Evolutionary conservation across 2,888 invertebrate species (phyloP), one percentile per base, ranked within the genome.

Genomic region (Tenthredo amoena): DNA sequence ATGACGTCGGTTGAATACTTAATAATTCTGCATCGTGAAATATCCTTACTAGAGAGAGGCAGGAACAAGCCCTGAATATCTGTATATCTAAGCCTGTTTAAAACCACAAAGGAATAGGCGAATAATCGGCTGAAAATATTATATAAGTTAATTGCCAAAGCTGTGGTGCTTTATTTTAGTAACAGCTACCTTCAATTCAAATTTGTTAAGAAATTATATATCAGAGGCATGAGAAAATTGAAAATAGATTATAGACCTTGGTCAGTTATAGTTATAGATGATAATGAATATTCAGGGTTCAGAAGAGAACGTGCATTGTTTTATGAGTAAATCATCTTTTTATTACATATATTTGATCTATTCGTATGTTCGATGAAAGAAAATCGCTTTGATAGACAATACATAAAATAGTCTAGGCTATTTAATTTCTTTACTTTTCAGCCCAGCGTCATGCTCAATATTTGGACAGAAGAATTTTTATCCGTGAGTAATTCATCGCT

Each of bases 381-480:
- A 62, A 62, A 62, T 12, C 6, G 3, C 12, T 26, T 0, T 10
- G 2, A 21, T 26, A 62, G 9, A 62, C 26, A 62, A 62, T 55
- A n/a, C 10, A 62, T 26, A 1, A 62, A 26, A 62, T 62, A 62
- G 3, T 12, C 10, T 12, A 26, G 10, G 21, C 10, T 68, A 68
- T 34, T 31, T 18, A 18, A 12, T 87, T 87, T 79, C 88, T 87
- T 90, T 88, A 87, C 86, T 92, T 95, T 94, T 81, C 94, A 98
- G 98, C 98, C 98, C 10, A 95, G 96, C 87, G 96, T 96, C 87
- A 96, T 98, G 96, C 95, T 98, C 85, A 96, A 97, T 92, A 95
- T 97, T 94, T 98, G 98, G 98, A 96, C 97, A 1, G 95, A 97
- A 86, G 98, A 98, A 94, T 98, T 98, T 93, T 94, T 98, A 40